These are phyloP conservation scores for Heteropelma amictum DNA, from an alignment of 2,888 invertebrate species.

Conservation along the genomic window DNA sequence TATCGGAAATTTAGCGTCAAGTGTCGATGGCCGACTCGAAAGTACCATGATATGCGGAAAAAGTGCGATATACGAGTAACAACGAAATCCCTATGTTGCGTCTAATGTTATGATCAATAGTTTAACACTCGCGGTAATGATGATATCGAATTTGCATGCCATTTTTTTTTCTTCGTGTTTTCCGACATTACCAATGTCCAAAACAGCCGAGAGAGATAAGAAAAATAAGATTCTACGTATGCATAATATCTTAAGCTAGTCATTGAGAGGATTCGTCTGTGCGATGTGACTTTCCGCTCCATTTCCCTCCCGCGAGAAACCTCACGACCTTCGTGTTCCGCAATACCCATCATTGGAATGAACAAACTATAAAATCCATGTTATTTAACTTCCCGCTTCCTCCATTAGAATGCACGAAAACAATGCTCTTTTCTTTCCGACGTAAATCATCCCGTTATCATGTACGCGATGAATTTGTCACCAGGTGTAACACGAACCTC, in stretches of 20 bases:
- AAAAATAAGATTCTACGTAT: conserved; percentile 62
- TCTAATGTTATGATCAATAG: conserved; percentile 1
- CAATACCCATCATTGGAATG: no score
- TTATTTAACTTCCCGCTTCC: no score
- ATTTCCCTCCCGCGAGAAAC: conserved; percentile 25
- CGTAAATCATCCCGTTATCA: no score
- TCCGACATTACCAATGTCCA: conserved; percentile 23
- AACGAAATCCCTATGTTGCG: conserved; percentile 20
- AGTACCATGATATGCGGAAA: not conserved
- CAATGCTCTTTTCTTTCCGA: no score
- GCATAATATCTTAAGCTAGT: conserved; percentile 74
- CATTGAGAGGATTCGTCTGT: conserved; percentile 69
- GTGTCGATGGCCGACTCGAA: not conserved
- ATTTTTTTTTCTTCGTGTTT: conserved; percentile 48
- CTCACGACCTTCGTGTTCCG: not conserved
- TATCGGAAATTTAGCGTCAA: not conserved
- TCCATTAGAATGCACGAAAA: no score
- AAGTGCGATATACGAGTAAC: conserved; percentile 8
- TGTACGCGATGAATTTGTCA: no score
- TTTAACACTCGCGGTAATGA: conserved; percentile 2
- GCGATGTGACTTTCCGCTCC: conserved; percentile 64
- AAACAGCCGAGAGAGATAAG: conserved; percentile 24
- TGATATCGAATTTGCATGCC: conserved; percentile 52
- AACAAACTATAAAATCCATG: no score
- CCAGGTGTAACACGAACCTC: no score